phyloP scores from a whole-genome alignment of 1,140 invertebrate species.

The Camponotus pennsylvanicus region DNA sequence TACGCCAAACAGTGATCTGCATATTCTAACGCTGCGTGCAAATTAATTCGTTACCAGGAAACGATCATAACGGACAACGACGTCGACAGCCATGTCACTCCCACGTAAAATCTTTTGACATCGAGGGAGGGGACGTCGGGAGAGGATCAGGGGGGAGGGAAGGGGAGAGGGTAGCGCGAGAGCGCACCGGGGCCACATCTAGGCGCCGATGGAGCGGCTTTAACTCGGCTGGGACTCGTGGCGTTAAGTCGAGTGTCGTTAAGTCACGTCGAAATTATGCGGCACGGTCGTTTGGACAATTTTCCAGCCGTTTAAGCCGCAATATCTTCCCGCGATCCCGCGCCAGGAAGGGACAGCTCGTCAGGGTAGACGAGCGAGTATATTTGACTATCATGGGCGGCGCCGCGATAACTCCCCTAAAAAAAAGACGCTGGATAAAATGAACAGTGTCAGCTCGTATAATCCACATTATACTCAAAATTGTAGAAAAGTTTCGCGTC shows the following conservation, averaged over 20 bases:
- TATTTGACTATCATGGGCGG: conserved; percentile 20
- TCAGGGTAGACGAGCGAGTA: conserved; percentile 41
- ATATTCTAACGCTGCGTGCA: conserved; percentile 61
- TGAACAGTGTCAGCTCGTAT: conserved; percentile 15
- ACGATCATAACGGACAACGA: conserved; percentile 58
- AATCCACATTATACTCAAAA: not conserved
- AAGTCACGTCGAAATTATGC: conserved; percentile 78
- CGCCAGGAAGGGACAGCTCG: conserved; percentile 13
- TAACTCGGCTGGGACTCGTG: conserved; percentile 50
- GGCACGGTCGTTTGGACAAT: conserved; percentile 81
- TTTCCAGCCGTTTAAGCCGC: conserved; percentile 81
- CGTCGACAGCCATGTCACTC: conserved; percentile 48
- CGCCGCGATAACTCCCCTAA: conserved; percentile 26
- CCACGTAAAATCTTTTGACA: conserved; percentile 63
- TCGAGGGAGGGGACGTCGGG: conserved; percentile 18
- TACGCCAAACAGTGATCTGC: conserved; percentile 62
- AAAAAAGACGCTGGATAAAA: not conserved
- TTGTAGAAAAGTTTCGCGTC: not conserved
- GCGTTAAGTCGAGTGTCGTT: conserved; percentile 69
- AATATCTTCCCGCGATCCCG: conserved; percentile 70
- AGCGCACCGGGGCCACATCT: not conserved
- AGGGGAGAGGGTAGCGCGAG: not conserved
- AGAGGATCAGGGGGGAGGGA: not conserved
- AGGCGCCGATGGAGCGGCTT: conserved; percentile 57
- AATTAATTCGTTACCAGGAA: conserved; percentile 64